A percentile compares a stretch with the other conserved stretches of the same genome.
Evolutionary conservation across 1,140 invertebrate species (phyloP).

Genomic region (Diabrotica virgifera): DNA sequence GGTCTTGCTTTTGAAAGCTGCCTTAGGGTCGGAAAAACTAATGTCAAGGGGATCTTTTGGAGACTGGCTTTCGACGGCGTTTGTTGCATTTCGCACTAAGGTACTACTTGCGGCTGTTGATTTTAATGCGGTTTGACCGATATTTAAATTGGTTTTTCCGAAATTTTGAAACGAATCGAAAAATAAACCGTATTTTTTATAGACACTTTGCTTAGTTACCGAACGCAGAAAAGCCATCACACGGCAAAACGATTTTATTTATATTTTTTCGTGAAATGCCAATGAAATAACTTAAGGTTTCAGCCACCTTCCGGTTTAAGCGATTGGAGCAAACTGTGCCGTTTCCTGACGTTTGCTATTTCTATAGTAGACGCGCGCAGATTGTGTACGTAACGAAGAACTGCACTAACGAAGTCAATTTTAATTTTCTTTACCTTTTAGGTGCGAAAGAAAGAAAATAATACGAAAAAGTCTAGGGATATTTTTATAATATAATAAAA

Average conservation of each 20-base stretch:
- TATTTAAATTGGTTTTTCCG: slow-evolving; percentile 32
- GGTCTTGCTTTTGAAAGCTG: slow-evolving; percentile 91
- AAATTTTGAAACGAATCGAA: slow-evolving; percentile 34
- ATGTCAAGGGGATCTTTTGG: slow-evolving; percentile 81
- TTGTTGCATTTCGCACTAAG: slow-evolving; percentile 20
- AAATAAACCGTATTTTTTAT: slow-evolving; percentile 43
- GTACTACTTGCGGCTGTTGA: slow-evolving; percentile 25
- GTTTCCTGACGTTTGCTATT: not conserved
- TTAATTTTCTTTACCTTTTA: no score
- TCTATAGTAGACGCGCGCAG: not conserved
- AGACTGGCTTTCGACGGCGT: slow-evolving; percentile 42
- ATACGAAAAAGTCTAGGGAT: no score
- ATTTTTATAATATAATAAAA: no score
- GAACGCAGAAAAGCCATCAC: slow-evolving; percentile 52
- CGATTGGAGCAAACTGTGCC: not conserved
- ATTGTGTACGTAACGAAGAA: not conserved
- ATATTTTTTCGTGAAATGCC: not conserved
- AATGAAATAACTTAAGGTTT: not conserved
- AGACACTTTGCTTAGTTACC: slow-evolving; percentile 45
- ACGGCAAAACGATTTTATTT: slow-evolving; percentile 10
- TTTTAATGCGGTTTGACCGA: slow-evolving; percentile 35
- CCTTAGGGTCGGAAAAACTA: slow-evolving; percentile 76
- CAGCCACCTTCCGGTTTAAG: not conserved
- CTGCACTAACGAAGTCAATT: not conserved
- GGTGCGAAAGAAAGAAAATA: no score